Evolutionary conservation across 2,888 invertebrate genomes (phyloP), one percentile per base, ranked within the genome.

Genomic region (Agonum fuliginosum): DNA sequence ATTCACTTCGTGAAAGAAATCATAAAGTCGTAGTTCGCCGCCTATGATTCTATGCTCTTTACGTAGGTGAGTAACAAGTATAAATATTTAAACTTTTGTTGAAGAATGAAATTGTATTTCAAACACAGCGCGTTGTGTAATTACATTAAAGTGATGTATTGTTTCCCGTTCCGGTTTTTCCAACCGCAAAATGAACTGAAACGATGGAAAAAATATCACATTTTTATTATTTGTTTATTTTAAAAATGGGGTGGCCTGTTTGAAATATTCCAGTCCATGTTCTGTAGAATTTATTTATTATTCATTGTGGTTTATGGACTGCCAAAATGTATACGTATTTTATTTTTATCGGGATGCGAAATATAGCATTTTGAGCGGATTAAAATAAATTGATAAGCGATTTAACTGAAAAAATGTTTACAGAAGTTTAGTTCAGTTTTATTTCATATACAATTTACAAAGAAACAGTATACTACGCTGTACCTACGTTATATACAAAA

Each of bases 1-100:
- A n/a, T n/a, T n/a, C n/a, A n/a, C n/a, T n/a, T n/a, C n/a, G n/a
- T n/a, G n/a, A n/a, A n/a, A n/a, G n/a, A n/a, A n/a, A n/a, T n/a
- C n/a, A n/a, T n/a, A n/a, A n/a, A n/a, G n/a, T n/a, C n/a, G n/a
- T n/a, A n/a, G n/a, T n/a, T n/a, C n/a, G n/a, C n/a, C n/a, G n/a
- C n/a, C n/a, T n/a, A n/a, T n/a, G n/a, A n/a, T n/a, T n/a, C n/a
- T n/a, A n/a, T n/a, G n/a, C n/a, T n/a, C n/a, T n/a, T n/a, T n/a
- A n/a, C n/a, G n/a, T n/a, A n/a, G n/a, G n/a, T n/a, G n/a, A n/a
- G n/a, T n/a, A n/a, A n/a, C 4, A 8, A 6, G 10, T 19, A 34
- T 62, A 62, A 62, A 62, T 62, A 62, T 62, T 62, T 62, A 34
- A 48, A 34, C 14, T 34, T 30, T 30, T 34, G 17, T 48, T 17